Base-by-base conservation (phyloP, 2,113 vertebrate species). In the Mola mola region DNA sequence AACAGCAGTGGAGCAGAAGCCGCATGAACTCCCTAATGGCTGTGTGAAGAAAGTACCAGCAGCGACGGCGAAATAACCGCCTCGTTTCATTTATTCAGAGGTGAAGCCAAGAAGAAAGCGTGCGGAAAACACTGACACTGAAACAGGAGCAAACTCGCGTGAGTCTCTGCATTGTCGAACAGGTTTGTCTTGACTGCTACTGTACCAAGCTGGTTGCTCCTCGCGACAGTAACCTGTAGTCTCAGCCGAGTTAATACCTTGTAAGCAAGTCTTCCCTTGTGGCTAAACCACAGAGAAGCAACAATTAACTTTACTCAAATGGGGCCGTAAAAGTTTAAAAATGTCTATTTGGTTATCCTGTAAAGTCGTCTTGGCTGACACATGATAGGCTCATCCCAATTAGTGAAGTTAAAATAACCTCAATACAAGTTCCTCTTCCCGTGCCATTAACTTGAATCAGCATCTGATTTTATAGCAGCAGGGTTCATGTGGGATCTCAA, bases 11-110 rank as follows among this genome's bases (percentile, higher is more conserved):
- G 51, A 76, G 75, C 76, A 24, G 63, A 65, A 77, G 82, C 86
- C 78, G 84, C 87, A 78, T 80, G 86, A 81, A 80, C 40, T 81
- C 67, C 44, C 69, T 44, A 67, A 87, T 81, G 79, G 76, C 75
- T 76, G 76, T 77, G 48, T 82, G 75, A 87, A 86, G 75, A 81
- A 80, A 85, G 69, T n/a, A 57, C 69, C 72, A 63, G 72, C 80
- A 20, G 72, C 46, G n/a, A 63, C 62, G 49, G 73, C 57, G 66
- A 81, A 77, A 43, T 74, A 75, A 67, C 8, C 84, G n/a, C 21
- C 56, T 40, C 37, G 2, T 58, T 76, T 51, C 2, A 25, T 42
- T 51, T 15, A 21, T 28, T 33, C 22, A 20, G 59, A 88, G 85
- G 79, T 82, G 77, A 79, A 73, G 29, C 16, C 37, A 59, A 60